Percentiles rank a stretch among this genome's conserved stretches.
Evolutionary conservation across 2,797 vertebrate species (phyloP).

Genomic region (Pempheris klunzingeri): DNA sequence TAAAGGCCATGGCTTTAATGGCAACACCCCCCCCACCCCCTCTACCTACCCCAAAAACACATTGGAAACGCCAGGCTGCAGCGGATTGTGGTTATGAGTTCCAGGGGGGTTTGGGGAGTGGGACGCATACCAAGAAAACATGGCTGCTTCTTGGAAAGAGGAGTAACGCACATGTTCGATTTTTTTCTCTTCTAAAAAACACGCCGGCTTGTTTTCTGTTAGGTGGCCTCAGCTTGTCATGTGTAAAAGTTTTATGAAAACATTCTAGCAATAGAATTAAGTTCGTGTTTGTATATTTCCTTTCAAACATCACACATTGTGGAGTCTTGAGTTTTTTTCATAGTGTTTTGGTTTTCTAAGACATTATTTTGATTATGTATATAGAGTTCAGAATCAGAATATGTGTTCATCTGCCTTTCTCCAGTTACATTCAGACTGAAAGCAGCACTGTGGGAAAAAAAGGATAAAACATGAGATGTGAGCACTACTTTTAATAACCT

Average conservation of each 20-base stretch:
- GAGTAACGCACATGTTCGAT: conserved; percentile 17
- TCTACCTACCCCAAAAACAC: conserved; percentile 40
- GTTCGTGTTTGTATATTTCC: no score
- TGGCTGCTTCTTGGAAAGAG: conserved; percentile 58
- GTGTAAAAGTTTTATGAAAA: no score
- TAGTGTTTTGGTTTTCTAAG: neutral
- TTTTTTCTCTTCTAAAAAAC: neutral
- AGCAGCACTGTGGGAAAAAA: no score
- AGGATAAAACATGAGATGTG: no score
- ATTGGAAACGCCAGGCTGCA: conserved; percentile 22
- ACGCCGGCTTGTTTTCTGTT: conserved; percentile 6
- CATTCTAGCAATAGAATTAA: no score
- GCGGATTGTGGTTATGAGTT: conserved; percentile 15
- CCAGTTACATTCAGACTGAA: no score
- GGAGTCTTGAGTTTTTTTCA: neutral
- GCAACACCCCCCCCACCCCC: neutral
- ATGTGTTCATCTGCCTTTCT: no score
- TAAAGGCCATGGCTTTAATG: conserved; percentile 41
- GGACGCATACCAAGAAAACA: conserved; percentile 53
- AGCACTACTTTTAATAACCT: no score
- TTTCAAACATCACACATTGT: neutral
- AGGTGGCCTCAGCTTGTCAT: neutral
- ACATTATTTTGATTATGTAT: neutral
- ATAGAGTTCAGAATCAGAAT: neutral
- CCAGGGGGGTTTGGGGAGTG: conserved; percentile 1